These are phyloP conservation scores for Urocyon cinereoargenteus DNA, from an alignment of 2,797 vertebrate genomes.

Conservation along the genomic window DNA sequence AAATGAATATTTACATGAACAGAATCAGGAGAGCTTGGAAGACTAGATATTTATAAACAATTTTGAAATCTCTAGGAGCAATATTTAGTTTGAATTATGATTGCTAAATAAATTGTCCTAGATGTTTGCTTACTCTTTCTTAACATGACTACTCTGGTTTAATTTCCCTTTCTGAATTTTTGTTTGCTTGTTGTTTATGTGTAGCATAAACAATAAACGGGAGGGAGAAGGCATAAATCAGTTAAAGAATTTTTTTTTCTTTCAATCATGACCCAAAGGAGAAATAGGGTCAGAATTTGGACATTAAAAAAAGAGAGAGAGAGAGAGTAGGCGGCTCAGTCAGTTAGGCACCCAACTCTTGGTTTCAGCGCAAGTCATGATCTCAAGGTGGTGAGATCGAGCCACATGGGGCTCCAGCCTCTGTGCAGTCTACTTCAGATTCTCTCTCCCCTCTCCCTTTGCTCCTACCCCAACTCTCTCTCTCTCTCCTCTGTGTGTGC, in stretches of 20 bases:
- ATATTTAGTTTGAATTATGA: neutral
- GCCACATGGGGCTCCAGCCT: neutral
- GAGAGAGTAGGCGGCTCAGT: neutral
- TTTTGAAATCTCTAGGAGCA: neutral
- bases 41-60: neutral
- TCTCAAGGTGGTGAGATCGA: neutral
- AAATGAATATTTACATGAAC: neutral
- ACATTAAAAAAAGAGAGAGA: neutral
- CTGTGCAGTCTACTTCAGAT: neutral
- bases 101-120: neutral
- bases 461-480: too few species aligned
- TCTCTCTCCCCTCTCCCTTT: too few species aligned
- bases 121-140: neutral
- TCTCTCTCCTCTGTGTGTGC: too few species aligned
- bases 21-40: neutral
- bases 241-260: neutral
- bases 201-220: neutral
- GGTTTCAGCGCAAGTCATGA: neutral
- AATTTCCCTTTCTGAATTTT: conserved; percentile 37
- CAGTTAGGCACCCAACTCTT: neutral
- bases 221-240: neutral
- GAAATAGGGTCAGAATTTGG: neutral
- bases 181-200: neutral
- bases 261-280: neutral
- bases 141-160: neutral